These are phyloP conservation scores for Hylyphantes graminicola DNA, from an alignment of 1,140 invertebrate species.

Conservation along the genomic window DNA sequence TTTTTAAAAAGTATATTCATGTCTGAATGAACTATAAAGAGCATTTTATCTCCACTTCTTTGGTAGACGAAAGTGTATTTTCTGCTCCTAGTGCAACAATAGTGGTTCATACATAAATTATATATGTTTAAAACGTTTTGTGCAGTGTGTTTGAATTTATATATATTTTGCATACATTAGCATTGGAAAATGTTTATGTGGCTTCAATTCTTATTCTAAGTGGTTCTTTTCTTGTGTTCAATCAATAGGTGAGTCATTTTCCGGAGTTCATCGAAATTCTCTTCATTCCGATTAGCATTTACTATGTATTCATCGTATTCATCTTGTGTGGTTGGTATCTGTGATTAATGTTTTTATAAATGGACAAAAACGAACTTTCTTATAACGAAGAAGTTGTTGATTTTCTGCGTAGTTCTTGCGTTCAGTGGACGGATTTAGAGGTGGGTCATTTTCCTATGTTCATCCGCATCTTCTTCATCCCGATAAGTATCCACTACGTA, in stretches of 20 bases:
- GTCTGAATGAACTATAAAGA: too few relatives aligned
- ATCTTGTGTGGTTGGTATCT: conserved; percentile 46
- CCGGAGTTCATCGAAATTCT: conserved; percentile 16
- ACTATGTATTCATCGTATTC: conserved; percentile 40
- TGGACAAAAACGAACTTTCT: conserved; percentile 32
- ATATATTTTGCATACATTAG: too few relatives aligned
- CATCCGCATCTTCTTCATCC: conserved; percentile 35
- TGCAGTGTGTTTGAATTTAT: too few relatives aligned
- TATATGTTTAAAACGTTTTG: too few relatives aligned
- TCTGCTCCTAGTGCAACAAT: too few relatives aligned
- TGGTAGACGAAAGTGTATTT: too few relatives aligned
- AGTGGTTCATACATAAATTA: too few relatives aligned
- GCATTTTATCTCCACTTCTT: too few relatives aligned
- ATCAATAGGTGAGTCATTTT: conserved; percentile 52
- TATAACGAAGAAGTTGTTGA: conserved; percentile 1
- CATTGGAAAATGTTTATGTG: too few relatives aligned
- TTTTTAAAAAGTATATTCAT: too few relatives aligned
- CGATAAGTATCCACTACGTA: conserved; percentile 41
- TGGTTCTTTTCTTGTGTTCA: not conserved
- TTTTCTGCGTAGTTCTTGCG: not conserved
- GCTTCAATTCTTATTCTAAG: too few relatives aligned
- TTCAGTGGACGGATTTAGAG: conserved; percentile 6
- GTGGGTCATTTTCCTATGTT: conserved; percentile 45
- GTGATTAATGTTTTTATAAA: conserved; percentile 54
- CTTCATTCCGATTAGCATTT: conserved; percentile 35